These are phyloP conservation scores for Pogonognathellus flavescens DNA, from an alignment of 1,140 invertebrate genomes.

Conservation along the genomic window DNA sequence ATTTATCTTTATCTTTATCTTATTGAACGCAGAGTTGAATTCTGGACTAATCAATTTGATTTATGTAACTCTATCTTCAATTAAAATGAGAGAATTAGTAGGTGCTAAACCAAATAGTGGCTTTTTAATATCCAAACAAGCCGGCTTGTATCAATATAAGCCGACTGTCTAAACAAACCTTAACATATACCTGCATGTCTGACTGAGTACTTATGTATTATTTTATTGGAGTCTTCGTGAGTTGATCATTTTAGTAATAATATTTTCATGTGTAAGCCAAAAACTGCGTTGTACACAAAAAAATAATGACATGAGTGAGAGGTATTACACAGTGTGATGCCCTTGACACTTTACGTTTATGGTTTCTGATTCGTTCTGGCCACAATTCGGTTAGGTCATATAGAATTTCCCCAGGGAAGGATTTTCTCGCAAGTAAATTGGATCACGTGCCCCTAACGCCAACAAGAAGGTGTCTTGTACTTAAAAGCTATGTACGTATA, in stretches of 20 bases:
- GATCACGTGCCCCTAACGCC: constrained; percentile 30
- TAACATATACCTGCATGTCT: no score
- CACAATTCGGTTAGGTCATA: constrained; percentile 18
- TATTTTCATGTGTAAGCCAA: not conserved
- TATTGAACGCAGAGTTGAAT: no score
- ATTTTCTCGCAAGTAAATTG: constrained; percentile 37
- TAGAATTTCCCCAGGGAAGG: constrained; percentile 49
- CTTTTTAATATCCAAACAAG: no score
- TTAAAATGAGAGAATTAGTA: no score
- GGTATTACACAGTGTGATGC: not conserved
- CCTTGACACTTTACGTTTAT: constrained; percentile 43
- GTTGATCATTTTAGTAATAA: not conserved
- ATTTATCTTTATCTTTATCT: no score
- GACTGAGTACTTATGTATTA: no score
- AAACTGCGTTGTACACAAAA: constrained; percentile 14
- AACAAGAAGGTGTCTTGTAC: constrained; percentile 22
- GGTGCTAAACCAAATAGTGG: no score
- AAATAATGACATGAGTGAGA: not conserved
- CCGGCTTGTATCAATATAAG: no score
- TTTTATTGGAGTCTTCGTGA: no score
- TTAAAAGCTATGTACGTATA: not conserved
- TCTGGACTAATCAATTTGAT: no score
- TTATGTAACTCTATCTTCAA: no score
- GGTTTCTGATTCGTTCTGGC: constrained; percentile 1
- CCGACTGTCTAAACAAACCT: no score